Percentiles rank a stretch among this genome's conserved stretches.
These are phyloP conservation scores for Lepus europaeus DNA, from an alignment of 2,113 vertebrate species.

Conservation along the genomic window DNA sequence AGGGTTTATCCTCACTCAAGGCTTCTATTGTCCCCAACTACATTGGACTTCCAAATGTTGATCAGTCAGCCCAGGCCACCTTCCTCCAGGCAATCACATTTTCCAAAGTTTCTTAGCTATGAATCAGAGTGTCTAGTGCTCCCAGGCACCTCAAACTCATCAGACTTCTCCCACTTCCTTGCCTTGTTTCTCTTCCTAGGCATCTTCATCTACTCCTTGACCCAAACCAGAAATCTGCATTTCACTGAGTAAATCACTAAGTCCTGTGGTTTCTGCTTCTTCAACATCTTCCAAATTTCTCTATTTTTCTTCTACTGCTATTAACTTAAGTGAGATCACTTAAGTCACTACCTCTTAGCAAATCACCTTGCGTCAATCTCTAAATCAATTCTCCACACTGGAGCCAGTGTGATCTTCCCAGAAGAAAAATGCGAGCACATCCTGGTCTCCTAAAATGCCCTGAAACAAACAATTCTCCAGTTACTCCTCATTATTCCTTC, in stretches of 20 bases:
- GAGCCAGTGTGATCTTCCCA: background rate
- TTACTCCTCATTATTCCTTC: background rate
- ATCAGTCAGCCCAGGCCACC: background rate
- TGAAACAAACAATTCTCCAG: background rate
- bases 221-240: background rate
- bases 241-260: slow-evolving; percentile 29
- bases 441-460: background rate
- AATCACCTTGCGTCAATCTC: background rate
- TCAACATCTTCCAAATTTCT: background rate
- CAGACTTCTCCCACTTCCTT: background rate
- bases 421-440: background rate
- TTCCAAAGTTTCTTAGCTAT: background rate
- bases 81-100: background rate
- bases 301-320: background rate
- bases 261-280: background rate
- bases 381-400: background rate
- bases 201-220: background rate
- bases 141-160: background rate
- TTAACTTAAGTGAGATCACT: background rate
- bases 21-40: background rate
- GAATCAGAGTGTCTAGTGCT: background rate
- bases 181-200: background rate
- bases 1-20: background rate
- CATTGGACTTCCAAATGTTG: background rate
- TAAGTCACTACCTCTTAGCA: background rate